Evolutionary conservation across 2,888 invertebrate species (phyloP), one percentile per base, ranked within the genome.

Genomic region (Digitonthophagus gazella): DNA sequence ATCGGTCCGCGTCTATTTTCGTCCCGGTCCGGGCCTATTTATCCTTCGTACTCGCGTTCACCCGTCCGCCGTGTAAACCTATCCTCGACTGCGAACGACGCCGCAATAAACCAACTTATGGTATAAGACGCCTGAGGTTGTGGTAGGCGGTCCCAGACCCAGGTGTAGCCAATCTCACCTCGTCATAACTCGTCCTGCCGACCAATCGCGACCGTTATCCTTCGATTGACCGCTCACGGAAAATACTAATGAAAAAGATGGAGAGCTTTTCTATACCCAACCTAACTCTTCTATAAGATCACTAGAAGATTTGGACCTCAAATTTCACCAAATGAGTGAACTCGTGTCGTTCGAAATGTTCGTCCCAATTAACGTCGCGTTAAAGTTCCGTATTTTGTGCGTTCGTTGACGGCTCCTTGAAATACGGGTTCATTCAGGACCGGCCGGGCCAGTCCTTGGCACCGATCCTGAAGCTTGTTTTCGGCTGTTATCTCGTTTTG

Each of bases 131-230:
- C 19, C 67, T 11, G 58, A 58, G 67, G 70, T 68, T 72, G 77
- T 75, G 77, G 78, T 77, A 78, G 83, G 82, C 82, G 82, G 82
- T 78, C 78, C 82, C 76, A 76, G 74, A 74, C 16, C 76, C 79
- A 80, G 81, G 81, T 81, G 78, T 74, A 81, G 79, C 83, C 82
- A 83, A 83, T 83, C 82, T 83, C 81, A 80, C 80, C 80, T 82
- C 81, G 79, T 82, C 82, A 83, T 83, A 83, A 83, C 82, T 81
- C 79, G 80, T 79, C 78, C 79, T 76, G 75, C 75, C 79, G 76
- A 76, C 83, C 83, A 82, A 83, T 82, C 78, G 78, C 77, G 74
- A 76, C 74, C 76, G 77, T 79, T 79, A 81, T 81, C 79, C 79
- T 79, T 81, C 81, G 28, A 80, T 80, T 81, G 80, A 81, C 81